Evolutionary conservation across 1,140 invertebrate species (phyloP), one percentile per base, ranked within the genome.

Genomic region (Tigriopus japonicus): DNA sequence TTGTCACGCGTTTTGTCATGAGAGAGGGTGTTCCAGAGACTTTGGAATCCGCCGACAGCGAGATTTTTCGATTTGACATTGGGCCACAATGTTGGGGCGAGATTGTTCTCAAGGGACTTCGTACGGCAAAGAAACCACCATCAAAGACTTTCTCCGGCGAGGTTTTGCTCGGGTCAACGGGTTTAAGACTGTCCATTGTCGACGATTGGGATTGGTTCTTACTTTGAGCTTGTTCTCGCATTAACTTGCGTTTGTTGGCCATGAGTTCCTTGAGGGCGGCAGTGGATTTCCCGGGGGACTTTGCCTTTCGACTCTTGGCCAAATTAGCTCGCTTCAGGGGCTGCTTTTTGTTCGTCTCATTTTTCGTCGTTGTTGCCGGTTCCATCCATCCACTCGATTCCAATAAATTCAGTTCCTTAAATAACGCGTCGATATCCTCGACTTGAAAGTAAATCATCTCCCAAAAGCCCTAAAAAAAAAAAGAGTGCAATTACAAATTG

Each of bases 391-490:
- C 14, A 40, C 15, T 42, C 13, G 55, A 6, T 41, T 58, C 15
- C 6, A 58, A 40, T 2, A n/a, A 6, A 14, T n/a, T 14, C 1
- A 58, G n/a, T 15, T 58, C 28, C n/a, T 58, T 41, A 19, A 58
- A 58, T 42, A 41, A 17, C 5, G 3, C 41, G 14, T 58, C 23
- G 14, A 58, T 42, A 17, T 41, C 55, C 42, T 58, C 19, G 12
- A 73, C 72, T 67, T 75, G 73, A 59, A 67, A 71, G 59, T 68
- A 70, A 10, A 75, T 68, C 73, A 75, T 74, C 56, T 75, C 73
- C 73, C 73, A 74, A 64, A 75, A 75, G 28, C 73, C 73, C 63
- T 35, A 9, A 35, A 5, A 9, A 35, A 9, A 9, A 35, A 5
- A 9, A 35, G 28, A 35, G 9, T 35, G 9, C 3, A 35, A 35